Base-by-base conservation (phyloP, 2,888 invertebrate species). In the Notocelia uddmanniana region DNA sequence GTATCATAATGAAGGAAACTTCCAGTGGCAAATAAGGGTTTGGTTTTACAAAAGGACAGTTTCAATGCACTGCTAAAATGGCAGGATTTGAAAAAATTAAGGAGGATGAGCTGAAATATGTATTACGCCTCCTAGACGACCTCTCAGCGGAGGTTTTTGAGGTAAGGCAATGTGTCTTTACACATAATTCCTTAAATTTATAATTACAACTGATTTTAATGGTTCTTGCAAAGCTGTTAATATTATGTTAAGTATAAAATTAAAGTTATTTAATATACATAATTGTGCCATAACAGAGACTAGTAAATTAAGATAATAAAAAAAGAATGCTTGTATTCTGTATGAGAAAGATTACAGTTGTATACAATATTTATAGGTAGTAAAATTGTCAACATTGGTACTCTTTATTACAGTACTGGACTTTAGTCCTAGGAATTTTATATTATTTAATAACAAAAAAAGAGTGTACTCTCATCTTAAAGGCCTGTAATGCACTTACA, bases 41-140 rank as follows among this genome's bases (percentile, higher is more conserved):
- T 52, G n/a, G 66, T 37, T 58, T 37, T 9, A 2, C 54, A 3
- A 52, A 45, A 19, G 23, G 26, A 62, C 34, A 55, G 55, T n/a
- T 26, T 66, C 41, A 55, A 62, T 31, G 34, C 13, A 13, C 3
- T 21, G 21, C 31, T 67, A 62, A 55, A 67, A 68, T 72, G 72
- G 59, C 45, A 21, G 23, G 59, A 74, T 48, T 55, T 48, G 45
- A 55, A 76, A 89, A 77, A 69, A 92, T 93, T 90, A 88, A 89
- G 79, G 92, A 93, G 78, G 90, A 91, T 69, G 94, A 94, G 76
- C 73, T 93, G 8, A 89, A 90, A 76, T 94, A 94, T 74, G 82
- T 90, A 74, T 79, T 94, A 67, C 83, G 83, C 50, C 84, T 94
- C 13, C 85, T 92, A 73, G 92, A 94, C 78, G 80, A 88, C 73